Evolutionary conservation across 2,888 invertebrate genomes (phyloP).

Genomic region (Polietes domitor): DNA sequence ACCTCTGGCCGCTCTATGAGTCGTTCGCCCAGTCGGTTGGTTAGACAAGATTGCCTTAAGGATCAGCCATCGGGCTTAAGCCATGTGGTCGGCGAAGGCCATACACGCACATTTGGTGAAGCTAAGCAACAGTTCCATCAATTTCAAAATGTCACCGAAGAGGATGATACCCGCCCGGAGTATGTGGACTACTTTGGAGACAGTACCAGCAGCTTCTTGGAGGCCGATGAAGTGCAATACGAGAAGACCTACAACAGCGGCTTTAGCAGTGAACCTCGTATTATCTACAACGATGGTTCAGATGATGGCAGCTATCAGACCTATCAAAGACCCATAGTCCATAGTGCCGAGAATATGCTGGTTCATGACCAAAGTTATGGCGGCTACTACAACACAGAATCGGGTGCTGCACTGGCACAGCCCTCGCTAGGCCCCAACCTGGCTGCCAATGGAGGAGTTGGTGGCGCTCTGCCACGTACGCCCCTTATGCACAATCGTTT

Average conservation of each 20-base stretch:
- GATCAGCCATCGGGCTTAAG: conserved; percentile 69
- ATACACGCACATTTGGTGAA: conserved; percentile 78
- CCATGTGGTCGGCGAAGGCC: conserved; percentile 47
- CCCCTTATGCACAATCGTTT: conserved; percentile 77
- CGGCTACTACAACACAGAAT: conserved; percentile 69
- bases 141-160: conserved; percentile 77
- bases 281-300: conserved; percentile 77
- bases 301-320: conserved; percentile 72
- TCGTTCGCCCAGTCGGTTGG: conserved; percentile 78
- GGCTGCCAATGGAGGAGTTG: conserved; percentile 47
- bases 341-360: conserved; percentile 76
- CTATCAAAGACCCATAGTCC: conserved; percentile 73
- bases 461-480: conserved; percentile 75
- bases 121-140: conserved; percentile 78
- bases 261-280: conserved; percentile 79
- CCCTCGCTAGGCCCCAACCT: conserved; percentile 57
- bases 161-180: conserved; percentile 74
- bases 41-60: conserved; percentile 79
- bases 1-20: conserved; percentile 68
- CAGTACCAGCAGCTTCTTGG: conserved; percentile 76
- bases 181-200: conserved; percentile 77
- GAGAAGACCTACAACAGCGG: conserved; percentile 77
- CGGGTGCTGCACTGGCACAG: conserved; percentile 61
- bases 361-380: conserved; percentile 68
- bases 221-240: conserved; percentile 78